Conservation (phyloP, 2,888 invertebrate species). For the Noctuana brunneofusca region DNA sequence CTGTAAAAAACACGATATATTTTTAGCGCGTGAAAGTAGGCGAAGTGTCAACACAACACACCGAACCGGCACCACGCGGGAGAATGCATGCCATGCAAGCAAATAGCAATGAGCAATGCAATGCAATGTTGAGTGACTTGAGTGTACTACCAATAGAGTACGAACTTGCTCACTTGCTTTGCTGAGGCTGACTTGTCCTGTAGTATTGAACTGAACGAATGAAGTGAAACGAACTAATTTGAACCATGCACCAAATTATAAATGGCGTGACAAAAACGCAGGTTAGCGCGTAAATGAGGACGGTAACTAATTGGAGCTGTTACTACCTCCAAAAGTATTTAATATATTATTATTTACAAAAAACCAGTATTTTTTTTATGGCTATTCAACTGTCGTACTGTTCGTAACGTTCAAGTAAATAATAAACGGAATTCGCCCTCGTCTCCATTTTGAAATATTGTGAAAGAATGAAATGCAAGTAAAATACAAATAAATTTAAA, state of each 20-base stretch:
- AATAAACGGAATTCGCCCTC: no score
- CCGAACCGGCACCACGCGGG: not conserved
- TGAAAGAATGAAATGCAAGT: no score
- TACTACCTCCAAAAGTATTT: not conserved
- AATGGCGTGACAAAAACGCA: conserved; percentile 4
- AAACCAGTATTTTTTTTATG: not conserved
- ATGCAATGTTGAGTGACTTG: no score
- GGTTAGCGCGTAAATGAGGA: not conserved
- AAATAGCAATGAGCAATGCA: no score
- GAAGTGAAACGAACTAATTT: not conserved
- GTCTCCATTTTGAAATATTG: no score
- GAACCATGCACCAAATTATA: conserved; percentile 3
- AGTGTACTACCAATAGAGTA: no score
- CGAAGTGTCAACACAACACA: not conserved
- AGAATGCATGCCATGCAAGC: not conserved
- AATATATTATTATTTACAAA: not conserved
- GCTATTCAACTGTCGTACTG: not conserved
- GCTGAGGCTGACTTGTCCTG: no score
- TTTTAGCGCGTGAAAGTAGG: conserved; percentile 6
- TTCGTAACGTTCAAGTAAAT: no score
- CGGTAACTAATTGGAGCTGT: not conserved
- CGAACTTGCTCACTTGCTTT: no score
- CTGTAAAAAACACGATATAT: not conserved
- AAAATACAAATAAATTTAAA: no score
- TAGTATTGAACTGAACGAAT: not conserved